Base-by-base conservation (phyloP, 1,140 invertebrate species). In the Drosophila nigromelanica region DNA sequence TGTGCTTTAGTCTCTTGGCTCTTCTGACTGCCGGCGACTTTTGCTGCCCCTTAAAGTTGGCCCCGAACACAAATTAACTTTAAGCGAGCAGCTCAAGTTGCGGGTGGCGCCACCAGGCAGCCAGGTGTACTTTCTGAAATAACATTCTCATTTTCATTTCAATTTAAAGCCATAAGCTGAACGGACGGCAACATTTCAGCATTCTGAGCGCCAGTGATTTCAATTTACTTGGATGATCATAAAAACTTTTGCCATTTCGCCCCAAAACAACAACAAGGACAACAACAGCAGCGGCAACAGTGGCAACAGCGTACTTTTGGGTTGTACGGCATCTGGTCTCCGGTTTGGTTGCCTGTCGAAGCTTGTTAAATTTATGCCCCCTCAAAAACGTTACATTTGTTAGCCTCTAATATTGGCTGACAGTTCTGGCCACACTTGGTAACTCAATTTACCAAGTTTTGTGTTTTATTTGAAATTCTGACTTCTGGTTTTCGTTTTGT, bases 81-180 rank as follows among this genome's bases (percentile, higher is more conserved):
- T 33, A 68, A 69, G 43, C 64, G 70, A 69, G 71, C 68, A 30
- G 45, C 47, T 40, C 56, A 35, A 69, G 76, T 70, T 71, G 60
- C 50, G 47, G 42, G 10, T n/a, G 24, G 10, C 8, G 21, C 18
- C 59, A 69, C 40, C 66, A 68, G 35, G 42, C 18, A 60, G 51
- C 47, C 82, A 86, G 81, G 78, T 86, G 82, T 86, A 76, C 80
- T 86, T 81, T 76, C 81, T 81, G 51, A 87, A 87, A 80, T 74
- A 75, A 78, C 74, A 81, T 86, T 81, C 78, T 80, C 80, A 55
- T 63, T 62, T 54, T 61, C 43, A 37, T 61, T 59, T 68, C 47
- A 30, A 37, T 61, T 62, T 40, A 35, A 43, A 45, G 45, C 27
- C 75, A 69, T 61, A 74, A 82, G 63, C 62, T 55, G 39, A 73